phyloP scores from a whole-genome alignment of 2,888 invertebrate species.

The Pardosa pseudoannulata region DNA sequence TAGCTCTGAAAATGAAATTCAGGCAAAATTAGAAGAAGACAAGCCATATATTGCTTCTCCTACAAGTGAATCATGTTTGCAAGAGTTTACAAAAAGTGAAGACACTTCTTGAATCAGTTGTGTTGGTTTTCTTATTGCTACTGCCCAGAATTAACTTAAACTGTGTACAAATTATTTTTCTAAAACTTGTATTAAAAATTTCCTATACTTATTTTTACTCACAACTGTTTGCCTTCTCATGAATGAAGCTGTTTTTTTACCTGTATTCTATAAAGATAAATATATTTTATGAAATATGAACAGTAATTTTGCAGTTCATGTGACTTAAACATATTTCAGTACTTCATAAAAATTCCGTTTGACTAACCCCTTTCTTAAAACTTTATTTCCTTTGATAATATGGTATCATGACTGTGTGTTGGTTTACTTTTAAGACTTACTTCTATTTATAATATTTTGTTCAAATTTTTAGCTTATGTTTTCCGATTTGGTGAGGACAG shows the following conservation, averaged over 20 bases:
- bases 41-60: constrained; percentile 23
- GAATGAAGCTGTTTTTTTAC: background rate
- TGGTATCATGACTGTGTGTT: too few species aligned
- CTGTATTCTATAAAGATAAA: background rate
- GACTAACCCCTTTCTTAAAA: too few species aligned
- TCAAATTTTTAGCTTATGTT: too few species aligned
- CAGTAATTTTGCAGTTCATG: background rate
- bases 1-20: constrained; percentile 58
- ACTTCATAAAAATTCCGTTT: too few species aligned
- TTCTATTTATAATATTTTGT: too few species aligned
- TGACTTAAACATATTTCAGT: background rate
- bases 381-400: too few species aligned
- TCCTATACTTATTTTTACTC: constrained; percentile 6
- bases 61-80: constrained; percentile 24
- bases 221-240: background rate
- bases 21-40: constrained; percentile 64
- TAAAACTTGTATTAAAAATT: constrained; percentile 13
- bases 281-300: background rate
- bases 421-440: too few species aligned
- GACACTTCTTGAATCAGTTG: constrained; percentile 30
- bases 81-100: background rate
- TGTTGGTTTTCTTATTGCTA: background rate
- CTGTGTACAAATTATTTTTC: constrained; percentile 60
- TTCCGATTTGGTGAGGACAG: too few species aligned
- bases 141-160: constrained; percentile 6